Evolutionary conservation across 37 sponge, comb jelly and placozoan genomes (phyloP).

Genomic region (Aphrocallistes beatrix): DNA sequence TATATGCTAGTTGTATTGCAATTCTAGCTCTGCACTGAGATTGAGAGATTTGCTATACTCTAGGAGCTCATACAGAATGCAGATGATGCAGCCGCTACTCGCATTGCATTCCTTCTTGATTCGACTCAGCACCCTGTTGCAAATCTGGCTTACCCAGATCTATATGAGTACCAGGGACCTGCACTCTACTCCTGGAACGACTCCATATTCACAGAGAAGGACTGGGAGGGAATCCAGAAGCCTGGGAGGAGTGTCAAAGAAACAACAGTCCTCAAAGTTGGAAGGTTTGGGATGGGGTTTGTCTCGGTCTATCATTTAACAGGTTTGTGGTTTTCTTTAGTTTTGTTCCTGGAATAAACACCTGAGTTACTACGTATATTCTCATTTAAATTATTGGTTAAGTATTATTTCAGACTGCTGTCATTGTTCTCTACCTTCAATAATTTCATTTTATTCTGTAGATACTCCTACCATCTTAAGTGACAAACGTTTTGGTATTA

Average conservation of each 20-base stretch:
- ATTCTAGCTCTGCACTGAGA: too few relatives aligned
- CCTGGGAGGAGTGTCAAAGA: slow-evolving; percentile 52
- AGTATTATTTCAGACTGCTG: too few relatives aligned
- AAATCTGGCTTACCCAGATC: slow-evolving; percentile 27
- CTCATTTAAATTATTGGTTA: too few relatives aligned
- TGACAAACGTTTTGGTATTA: not conserved
- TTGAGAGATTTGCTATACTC: too few relatives aligned
- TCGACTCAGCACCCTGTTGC: slow-evolving; percentile 26
- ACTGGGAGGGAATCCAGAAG: slow-evolving; percentile 59
- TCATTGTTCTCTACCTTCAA: too few relatives aligned
- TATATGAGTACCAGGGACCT: slow-evolving; percentile 69
- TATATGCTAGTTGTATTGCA: too few relatives aligned
- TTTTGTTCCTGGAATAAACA: too few relatives aligned
- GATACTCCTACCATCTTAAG: not conserved
- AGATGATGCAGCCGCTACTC: slow-evolving; percentile 67
- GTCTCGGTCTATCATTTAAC: slow-evolving; percentile 60
- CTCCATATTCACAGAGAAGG: slow-evolving; percentile 40
- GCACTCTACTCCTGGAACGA: slow-evolving; percentile 57
- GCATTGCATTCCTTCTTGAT: slow-evolving; percentile 59
- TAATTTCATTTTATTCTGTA: too few relatives aligned
- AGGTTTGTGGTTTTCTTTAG: too few relatives aligned
- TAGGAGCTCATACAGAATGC: slow-evolving; percentile 82
- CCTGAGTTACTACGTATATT: too few relatives aligned
- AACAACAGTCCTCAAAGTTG: slow-evolving; percentile 55
- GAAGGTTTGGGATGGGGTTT: slow-evolving; percentile 77